Evolutionary conservation across 2,797 vertebrate genomes (phyloP).

Genomic region (Phataginus tricuspis): DNA sequence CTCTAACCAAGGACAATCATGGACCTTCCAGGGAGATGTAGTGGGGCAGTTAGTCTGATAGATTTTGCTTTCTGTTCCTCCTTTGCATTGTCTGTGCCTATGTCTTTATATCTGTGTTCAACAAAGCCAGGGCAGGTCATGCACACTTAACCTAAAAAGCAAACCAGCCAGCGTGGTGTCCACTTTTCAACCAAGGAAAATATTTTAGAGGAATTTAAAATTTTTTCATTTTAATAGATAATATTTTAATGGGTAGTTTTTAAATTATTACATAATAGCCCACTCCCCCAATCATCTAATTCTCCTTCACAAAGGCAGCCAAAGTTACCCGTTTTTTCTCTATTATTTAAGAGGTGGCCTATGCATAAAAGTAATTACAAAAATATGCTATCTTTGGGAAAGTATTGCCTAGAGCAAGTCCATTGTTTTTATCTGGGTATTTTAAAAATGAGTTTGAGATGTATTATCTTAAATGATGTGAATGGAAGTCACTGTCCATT

Average conservation of each 20-base stretch:
- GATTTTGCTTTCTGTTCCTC: neutral
- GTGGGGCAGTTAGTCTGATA: neutral
- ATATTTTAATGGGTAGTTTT: conserved; percentile 1
- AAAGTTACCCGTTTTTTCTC: neutral
- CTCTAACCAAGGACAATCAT: neutral
- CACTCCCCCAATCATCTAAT: neutral
- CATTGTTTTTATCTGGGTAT: neutral
- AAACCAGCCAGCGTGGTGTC: neutral
- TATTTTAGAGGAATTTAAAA: neutral
- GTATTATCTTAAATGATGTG: neutral
- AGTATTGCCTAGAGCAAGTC: conserved; percentile 5
- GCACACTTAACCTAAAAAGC: neutral
- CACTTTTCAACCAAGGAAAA: conserved; percentile 35
- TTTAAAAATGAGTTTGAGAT: conserved; percentile 24
- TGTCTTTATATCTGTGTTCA: neutral
- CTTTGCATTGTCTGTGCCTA: neutral
- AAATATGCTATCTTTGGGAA: neutral
- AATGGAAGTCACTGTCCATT: neutral
- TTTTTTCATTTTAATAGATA: conserved; percentile 6
- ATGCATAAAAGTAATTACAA: neutral
- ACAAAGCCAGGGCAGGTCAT: neutral
- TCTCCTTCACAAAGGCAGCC: neutral
- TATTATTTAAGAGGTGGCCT: neutral
- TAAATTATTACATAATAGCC: neutral
- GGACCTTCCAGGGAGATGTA: neutral